Evolutionary conservation across 2,888 invertebrate genomes (phyloP).

Genomic region (Panzeria rudis): DNA sequence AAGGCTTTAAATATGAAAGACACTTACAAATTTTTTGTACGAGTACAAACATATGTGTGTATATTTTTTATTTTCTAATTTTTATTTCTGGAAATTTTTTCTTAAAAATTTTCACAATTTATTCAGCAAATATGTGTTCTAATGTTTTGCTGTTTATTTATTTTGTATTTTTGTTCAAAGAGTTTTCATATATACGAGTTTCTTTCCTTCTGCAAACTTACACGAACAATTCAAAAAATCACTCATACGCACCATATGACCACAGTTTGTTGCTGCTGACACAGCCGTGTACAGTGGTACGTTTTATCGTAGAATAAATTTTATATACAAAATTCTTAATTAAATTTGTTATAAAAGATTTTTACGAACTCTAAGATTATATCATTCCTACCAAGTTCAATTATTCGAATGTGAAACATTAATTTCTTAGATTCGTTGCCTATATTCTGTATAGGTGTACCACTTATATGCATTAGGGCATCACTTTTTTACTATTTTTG

Average conservation of each 20-base stretch:
- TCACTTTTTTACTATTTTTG: too few species aligned
- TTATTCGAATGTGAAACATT: too few species aligned
- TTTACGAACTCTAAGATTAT: too few species aligned
- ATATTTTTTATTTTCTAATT: not conserved
- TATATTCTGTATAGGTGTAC: too few species aligned
- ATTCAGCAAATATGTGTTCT: not conserved
- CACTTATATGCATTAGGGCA: too few species aligned
- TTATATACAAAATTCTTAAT: too few species aligned
- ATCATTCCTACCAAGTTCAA: too few species aligned
- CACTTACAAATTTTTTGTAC: not conserved
- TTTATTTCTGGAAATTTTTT: not conserved
- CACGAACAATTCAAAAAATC: slow-evolving; percentile 37
- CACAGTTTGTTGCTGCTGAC: slow-evolving; percentile 2
- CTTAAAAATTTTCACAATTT: not conserved
- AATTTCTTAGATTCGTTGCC: too few species aligned
- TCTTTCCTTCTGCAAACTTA: slow-evolving; percentile 1
- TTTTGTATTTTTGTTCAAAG: slow-evolving; percentile 11
- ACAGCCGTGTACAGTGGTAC: not conserved
- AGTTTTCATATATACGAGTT: slow-evolving; percentile 44
- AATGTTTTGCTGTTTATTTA: not conserved
- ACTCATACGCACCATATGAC: slow-evolving; percentile 57
- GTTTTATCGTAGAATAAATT: not conserved
- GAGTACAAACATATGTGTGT: not conserved
- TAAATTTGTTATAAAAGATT: too few species aligned
- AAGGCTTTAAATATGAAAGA: not conserved